These are phyloP conservation scores for Hipparchia sbordonii DNA, from an alignment of 2,888 invertebrate species.

Conservation along the genomic window DNA sequence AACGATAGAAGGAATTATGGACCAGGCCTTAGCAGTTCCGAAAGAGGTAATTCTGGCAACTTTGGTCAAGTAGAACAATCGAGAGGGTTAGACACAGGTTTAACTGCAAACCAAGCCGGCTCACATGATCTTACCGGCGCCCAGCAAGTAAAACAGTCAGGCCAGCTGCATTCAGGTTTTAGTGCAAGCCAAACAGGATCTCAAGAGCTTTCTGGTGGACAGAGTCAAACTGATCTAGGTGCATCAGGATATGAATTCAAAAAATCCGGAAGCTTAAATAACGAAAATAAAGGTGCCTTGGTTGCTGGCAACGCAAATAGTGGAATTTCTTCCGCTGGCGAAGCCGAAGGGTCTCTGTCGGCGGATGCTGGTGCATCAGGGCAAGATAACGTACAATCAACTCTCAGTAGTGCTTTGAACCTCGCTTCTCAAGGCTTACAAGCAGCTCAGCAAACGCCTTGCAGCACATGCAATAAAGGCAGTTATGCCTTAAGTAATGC, in stretches of 20 bases:
- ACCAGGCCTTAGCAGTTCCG: too few relatives aligned
- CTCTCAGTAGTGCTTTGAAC: conserved; percentile 60
- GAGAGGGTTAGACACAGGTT: not conserved
- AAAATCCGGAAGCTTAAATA: not conserved
- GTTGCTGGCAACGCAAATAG: conserved; percentile 6
- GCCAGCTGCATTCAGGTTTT: not conserved
- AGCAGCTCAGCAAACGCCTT: conserved; percentile 49
- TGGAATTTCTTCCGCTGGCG: not conserved
- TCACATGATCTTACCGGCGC: not conserved
- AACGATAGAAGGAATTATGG: not conserved
- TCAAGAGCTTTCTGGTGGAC: not conserved
- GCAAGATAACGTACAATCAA: conserved; percentile 45
- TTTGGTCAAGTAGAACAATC: not conserved
- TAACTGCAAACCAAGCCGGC: not conserved
- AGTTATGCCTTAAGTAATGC: conserved; percentile 72
- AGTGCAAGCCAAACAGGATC: conserved; percentile 2
- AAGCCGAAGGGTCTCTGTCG: not conserved
- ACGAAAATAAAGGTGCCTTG: not conserved
- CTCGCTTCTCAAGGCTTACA: conserved; percentile 64
- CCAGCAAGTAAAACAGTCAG: conserved; percentile 1
- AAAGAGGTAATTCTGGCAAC: not conserved
- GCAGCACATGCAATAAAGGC: conserved; percentile 66
- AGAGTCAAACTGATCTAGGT: not conserved
- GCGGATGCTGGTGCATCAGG: conserved; percentile 9
- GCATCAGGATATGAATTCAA: conserved; percentile 4